Percentiles rank a stretch among this genome's conserved stretches.
Conservation (phyloP, 1,140 invertebrate genomes). For the Maniola jurtina region DNA sequence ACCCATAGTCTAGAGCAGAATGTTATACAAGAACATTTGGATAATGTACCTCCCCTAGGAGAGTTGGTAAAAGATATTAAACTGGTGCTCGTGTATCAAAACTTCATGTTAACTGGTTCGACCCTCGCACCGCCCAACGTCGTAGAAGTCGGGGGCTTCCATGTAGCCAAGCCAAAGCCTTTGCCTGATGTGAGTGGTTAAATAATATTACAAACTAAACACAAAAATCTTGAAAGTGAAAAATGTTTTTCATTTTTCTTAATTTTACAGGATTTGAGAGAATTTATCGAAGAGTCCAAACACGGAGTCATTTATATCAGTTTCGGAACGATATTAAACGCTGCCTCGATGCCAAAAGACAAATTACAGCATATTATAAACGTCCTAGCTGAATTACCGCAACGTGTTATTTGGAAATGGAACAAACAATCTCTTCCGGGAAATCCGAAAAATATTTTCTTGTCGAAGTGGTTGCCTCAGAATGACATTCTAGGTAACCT, state of each 20-base stretch:
- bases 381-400: slow-evolving; percentile 80
- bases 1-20: slow-evolving; percentile 55
- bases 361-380: slow-evolving; percentile 80
- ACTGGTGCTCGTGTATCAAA: slow-evolving; percentile 81
- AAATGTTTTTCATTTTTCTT: not conserved
- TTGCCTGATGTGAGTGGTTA: slow-evolving; percentile 74
- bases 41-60: slow-evolving; percentile 79
- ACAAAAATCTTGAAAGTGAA: not conserved
- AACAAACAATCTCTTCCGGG: slow-evolving; percentile 80
- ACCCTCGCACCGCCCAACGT: slow-evolving; percentile 80
- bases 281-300: slow-evolving; percentile 83
- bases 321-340: slow-evolving; percentile 84
- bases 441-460: slow-evolving; percentile 81
- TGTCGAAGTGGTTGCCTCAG: slow-evolving; percentile 86
- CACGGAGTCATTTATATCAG: slow-evolving; percentile 86
- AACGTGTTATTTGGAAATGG: slow-evolving; percentile 87
- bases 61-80: slow-evolving; percentile 80
- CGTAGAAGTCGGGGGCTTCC: slow-evolving; percentile 84
- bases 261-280: slow-evolving; percentile 80
- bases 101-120: slow-evolving; percentile 79
- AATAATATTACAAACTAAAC: no score
- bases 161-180: slow-evolving; percentile 79
- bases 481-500: slow-evolving; percentile 82
- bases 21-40: slow-evolving; percentile 75
- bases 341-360: slow-evolving; percentile 79